Evolutionary conservation across 2,113 vertebrate species (phyloP), one percentile per base, ranked within the genome.

Genomic region (Psilopogon haemacephalus): DNA sequence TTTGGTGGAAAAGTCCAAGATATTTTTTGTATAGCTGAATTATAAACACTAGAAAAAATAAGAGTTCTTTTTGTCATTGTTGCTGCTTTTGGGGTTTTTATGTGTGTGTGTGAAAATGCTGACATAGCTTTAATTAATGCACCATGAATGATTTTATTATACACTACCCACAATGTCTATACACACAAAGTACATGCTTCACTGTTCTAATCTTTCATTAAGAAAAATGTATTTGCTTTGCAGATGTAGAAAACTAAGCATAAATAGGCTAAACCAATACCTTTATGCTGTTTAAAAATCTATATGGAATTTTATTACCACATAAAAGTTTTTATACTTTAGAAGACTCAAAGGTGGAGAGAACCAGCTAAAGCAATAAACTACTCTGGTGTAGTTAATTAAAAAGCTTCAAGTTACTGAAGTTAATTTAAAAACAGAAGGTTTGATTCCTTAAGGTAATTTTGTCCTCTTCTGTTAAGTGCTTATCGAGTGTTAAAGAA

Each of bases 331-430:
- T 55, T 91, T 96, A 64, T 78, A 94, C 75, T 96, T 96, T 92
- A 96, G 95, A 94, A 96, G 58, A 95, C 68, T 97, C 93, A 95
- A 89, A 96, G 64, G 78, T 95, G 95, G 78, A 92, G 91, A 93
- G 93, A 94, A 75, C 92, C 80, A 95, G 96, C 78, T 94, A 86
- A 97, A 96, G 95, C 97, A 95, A 97, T 96, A 97, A 97, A 97
- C 86, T 96, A 24, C 50, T 91, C 65, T 85, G 85, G 93, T 93
- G 76, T 84, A 94, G 94, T 95, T 97, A 97, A 97, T 97, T 98
- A 97, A 97, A 97, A 97, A 96, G 95, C 55, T 73, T 95, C 90
- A 96, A 86, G 70, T 97, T 97, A 95, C 95, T 94, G 93, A 90
- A 94, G 48, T 92, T 80, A 70, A 82, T 91, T 97, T 93, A 96